Conservation (phyloP, 2,888 invertebrate species). For the Ellobium chinense region DNA sequence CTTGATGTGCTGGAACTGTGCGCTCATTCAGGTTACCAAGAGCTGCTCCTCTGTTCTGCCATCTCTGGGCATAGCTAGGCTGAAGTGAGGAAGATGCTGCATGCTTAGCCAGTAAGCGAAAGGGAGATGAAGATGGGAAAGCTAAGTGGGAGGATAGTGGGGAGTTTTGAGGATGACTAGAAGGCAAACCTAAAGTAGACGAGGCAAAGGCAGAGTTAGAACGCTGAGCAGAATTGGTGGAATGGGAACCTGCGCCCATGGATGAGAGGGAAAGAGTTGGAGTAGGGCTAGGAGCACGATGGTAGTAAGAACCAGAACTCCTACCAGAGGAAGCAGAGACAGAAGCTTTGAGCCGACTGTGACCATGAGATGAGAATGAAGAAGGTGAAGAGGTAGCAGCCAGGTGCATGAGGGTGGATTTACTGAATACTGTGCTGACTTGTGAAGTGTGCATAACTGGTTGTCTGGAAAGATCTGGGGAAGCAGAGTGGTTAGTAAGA, state of each 20-base stretch:
- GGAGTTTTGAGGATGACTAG: neutral
- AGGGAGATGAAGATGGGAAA: neutral
- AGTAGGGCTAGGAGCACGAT: neutral
- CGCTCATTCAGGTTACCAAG: slow-evolving; percentile 67
- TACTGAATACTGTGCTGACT: slow-evolving; percentile 17
- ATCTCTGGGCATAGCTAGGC: slow-evolving; percentile 61
- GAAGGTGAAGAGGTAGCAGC: neutral
- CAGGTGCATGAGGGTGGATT: neutral
- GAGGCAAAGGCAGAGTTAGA: slow-evolving; percentile 3
- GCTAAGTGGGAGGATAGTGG: neutral
- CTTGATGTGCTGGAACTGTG: slow-evolving; percentile 67
- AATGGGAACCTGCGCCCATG: slow-evolving; percentile 2
- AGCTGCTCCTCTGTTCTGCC: slow-evolving; percentile 64
- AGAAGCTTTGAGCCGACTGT: slow-evolving; percentile 9
- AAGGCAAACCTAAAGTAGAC: neutral
- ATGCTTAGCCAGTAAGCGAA: slow-evolving; percentile 52
- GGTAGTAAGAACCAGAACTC: slow-evolving; percentile 1
- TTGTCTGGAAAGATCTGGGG: neutral
- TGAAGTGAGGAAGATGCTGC: slow-evolving; percentile 61
- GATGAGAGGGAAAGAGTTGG: slow-evolving; percentile 17
- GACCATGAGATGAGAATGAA: neutral
- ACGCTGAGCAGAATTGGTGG: neutral
- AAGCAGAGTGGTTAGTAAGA: neutral
- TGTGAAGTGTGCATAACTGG: neutral
- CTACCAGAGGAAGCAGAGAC: slow-evolving; percentile 29